phyloP scores from a whole-genome alignment of 2,113 vertebrate genomes.

The Centrocercus urophasianus region DNA sequence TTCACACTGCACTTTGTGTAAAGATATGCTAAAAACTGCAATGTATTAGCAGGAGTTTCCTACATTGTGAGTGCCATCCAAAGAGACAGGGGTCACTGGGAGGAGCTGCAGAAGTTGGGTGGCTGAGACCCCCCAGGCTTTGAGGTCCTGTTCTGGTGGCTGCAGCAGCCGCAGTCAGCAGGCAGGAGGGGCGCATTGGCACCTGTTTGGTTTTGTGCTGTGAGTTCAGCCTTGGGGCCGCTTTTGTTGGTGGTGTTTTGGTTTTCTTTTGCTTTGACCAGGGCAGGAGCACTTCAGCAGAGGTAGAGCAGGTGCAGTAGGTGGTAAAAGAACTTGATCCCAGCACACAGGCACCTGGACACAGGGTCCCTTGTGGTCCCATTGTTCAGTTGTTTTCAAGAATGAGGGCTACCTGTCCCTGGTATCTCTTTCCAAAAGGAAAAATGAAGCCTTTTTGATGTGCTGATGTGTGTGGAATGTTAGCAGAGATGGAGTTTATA shows the following conservation, averaged over 20 bases:
- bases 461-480: not conserved
- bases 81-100: not conserved
- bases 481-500: not conserved
- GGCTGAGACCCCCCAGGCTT: not conserved
- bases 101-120: not conserved
- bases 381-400: not conserved
- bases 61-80: not conserved
- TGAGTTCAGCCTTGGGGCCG: not conserved
- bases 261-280: not conserved
- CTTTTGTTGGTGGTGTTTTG: not conserved
- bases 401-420: not conserved
- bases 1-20: not conserved
- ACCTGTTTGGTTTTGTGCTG: not conserved
- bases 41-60: not conserved
- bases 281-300: not conserved
- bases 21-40: not conserved
- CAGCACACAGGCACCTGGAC: accelerated
- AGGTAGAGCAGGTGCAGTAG: not conserved
- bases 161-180: not conserved
- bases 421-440: not conserved
- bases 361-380: not conserved
- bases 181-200: not conserved
- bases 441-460: not conserved
- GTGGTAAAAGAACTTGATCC: not conserved
- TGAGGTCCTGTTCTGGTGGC: not conserved